phyloP scores from a whole-genome alignment of 2,113 vertebrate genomes.

The Sinosuthora webbiana region DNA sequence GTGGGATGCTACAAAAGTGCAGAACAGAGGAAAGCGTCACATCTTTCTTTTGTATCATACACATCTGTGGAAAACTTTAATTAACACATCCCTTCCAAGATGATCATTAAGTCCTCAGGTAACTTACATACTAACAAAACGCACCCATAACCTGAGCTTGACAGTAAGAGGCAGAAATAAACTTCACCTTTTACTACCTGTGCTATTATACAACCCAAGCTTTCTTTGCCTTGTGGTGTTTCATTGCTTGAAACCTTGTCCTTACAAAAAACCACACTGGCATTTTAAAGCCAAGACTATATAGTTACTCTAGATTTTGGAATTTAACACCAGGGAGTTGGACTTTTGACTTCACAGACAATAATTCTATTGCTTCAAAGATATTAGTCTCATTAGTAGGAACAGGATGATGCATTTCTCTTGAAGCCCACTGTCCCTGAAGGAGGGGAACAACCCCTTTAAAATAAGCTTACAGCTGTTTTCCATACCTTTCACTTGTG shows the following conservation, averaged over 20 bases:
- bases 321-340: background rate
- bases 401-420: background rate
- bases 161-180: background rate
- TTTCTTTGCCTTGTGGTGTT: background rate
- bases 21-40: background rate
- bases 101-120: background rate
- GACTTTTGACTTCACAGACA: background rate
- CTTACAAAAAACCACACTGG: background rate
- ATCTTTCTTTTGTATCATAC: background rate
- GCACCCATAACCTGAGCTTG: background rate
- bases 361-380: background rate
- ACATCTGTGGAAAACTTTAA: background rate
- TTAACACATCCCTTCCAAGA: background rate
- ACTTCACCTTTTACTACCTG: background rate
- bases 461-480: constrained; percentile 2
- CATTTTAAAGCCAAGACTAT: background rate
- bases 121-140: background rate
- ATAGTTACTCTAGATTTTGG: background rate
- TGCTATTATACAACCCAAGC: background rate
- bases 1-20: constrained; percentile 81
- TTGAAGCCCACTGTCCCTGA: background rate
- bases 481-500: background rate
- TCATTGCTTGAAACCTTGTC: background rate
- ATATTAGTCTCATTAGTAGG: background rate
- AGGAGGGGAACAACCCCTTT: background rate